A percentile compares a stretch with the other conserved stretches of the same genome.
phyloP scores from a whole-genome alignment of 2,113 vertebrate species.

The Syngnathus floridae region DNA sequence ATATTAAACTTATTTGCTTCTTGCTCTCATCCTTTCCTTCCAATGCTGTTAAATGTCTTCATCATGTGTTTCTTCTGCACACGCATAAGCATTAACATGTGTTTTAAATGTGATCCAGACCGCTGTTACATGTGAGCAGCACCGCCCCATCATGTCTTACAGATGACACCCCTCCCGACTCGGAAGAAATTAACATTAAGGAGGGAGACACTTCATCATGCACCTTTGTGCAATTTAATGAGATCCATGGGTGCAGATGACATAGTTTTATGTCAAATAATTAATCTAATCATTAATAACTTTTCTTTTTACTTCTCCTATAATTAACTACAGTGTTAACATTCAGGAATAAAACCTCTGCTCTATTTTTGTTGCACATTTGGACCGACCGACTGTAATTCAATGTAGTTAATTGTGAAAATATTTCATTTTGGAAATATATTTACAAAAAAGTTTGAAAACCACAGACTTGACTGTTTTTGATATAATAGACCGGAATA shows the following conservation, averaged over 20 bases:
- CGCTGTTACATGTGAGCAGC: slow-evolving; percentile 68
- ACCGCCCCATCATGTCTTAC: slow-evolving; percentile 32
- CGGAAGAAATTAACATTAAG: not conserved
- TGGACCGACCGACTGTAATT: not conserved
- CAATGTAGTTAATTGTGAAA: not conserved
- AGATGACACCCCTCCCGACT: slow-evolving; percentile 32
- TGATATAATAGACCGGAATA: not conserved
- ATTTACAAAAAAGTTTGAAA: not conserved
- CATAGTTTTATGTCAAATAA: no score
- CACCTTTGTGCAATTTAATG: not conserved
- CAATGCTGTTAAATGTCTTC: slow-evolving; percentile 31
- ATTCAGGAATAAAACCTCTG: not conserved
- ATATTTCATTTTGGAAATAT: no score
- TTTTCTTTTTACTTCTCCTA: no score
- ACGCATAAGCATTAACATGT: slow-evolving; percentile 75
- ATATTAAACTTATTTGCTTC: not conserved
- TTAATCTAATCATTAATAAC: no score
- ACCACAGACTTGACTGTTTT: not conserved
- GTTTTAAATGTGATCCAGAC: slow-evolving; percentile 95
- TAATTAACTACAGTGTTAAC: not conserved
- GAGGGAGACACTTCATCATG: not conserved
- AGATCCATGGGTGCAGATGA: no score
- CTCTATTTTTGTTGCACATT: not conserved
- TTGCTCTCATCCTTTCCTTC: slow-evolving; percentile 1
- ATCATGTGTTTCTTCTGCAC: slow-evolving; percentile 63